Evolutionary conservation across 2,888 invertebrate genomes (phyloP), one percentile per base, ranked within the genome.

Genomic region (Eledone cirrhosa): DNA sequence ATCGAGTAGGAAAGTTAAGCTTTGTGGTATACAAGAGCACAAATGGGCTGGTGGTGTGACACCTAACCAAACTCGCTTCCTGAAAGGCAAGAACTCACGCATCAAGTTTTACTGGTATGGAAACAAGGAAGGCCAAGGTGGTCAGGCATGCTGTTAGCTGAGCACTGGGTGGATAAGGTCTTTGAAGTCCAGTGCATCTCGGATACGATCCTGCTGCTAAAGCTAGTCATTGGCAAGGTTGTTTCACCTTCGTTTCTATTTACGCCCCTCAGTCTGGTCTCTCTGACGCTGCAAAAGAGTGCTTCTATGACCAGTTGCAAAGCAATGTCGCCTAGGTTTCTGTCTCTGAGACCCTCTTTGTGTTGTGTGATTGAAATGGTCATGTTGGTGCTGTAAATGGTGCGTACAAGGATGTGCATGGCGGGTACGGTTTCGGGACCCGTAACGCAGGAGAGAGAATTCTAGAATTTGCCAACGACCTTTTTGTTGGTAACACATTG

Each of bases 391-490:
- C n/a, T n/a, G n/a, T n/a, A n/a, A n/a, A n/a, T n/a, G n/a, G n/a
- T n/a, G n/a, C n/a, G n/a, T n/a, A n/a, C n/a, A n/a, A n/a, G n/a
- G n/a, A n/a, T n/a, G n/a, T n/a, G n/a, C 74, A 78, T 24, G 48
- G 74, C 8, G 78, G 78, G 47, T 19, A 27, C 47, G 78, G 78
- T 29, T 75, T 80, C 31, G 78, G 63, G 3, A n/a, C 47, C 19
- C 59, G 48, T 22, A 72, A 80, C 63, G 31, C 67, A 7, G 76
- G 78, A n/a, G 75, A 74, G 78, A 48, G 78, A 67, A 29, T 78
- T 7, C 75, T 78, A 27, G 78, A 80, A 33, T 80, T 80, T 65
- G 80, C 80, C 63, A 80, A 80, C 63, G 67, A 78, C 24, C 78
- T 78, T 16, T 48, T 80, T 22, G 59, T 80, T 27, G 80, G 78